Evolutionary conservation across 1,140 invertebrate genomes (phyloP).

Genomic region (Drosophila kohkoa): DNA sequence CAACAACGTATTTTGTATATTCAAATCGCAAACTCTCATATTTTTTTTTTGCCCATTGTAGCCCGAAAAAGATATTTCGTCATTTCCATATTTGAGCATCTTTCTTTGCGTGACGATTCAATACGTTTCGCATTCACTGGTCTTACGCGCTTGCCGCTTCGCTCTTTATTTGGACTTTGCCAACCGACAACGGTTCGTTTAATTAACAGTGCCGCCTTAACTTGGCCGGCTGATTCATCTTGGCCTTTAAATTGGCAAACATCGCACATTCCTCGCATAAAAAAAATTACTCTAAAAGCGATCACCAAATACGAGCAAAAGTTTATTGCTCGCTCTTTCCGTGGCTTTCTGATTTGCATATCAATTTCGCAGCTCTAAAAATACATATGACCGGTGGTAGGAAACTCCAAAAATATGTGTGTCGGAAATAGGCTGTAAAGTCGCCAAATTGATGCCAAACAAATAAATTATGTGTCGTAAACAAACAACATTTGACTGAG

Average conservation of each 20-base stretch:
- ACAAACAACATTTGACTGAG: conserved; percentile 9
- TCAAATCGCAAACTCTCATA: not conserved
- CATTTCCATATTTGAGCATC: conserved; percentile 64
- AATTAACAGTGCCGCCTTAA: conserved; percentile 39
- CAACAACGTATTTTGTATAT: not conserved
- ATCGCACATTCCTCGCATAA: conserved; percentile 61
- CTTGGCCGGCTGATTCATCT: conserved; percentile 55
- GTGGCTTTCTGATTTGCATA: conserved; percentile 52
- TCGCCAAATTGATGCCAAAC: conserved; percentile 7
- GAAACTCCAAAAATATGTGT: conserved; percentile 48
- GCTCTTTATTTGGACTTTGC: conserved; percentile 62
- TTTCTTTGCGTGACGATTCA: conserved; percentile 37
- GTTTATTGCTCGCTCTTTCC: conserved; percentile 55
- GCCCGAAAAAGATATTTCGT: conserved; percentile 29
- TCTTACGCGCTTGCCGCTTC: conserved; percentile 55
- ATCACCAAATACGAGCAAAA: conserved; percentile 65
- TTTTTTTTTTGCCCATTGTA: conserved; percentile 4
- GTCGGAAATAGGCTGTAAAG: conserved; percentile 39
- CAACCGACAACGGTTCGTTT: conserved; percentile 29
- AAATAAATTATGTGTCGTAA: conserved; percentile 3
- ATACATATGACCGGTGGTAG: conserved; percentile 47
- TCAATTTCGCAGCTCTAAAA: conserved; percentile 48
- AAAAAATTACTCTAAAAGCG: conserved; percentile 46
- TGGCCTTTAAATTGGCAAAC: conserved; percentile 58
- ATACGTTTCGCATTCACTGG: conserved; percentile 38